Evolutionary conservation across 2,113 vertebrate genomes (phyloP), one percentile per base, ranked within the genome.

Genomic region (Lanius ludovicianus): DNA sequence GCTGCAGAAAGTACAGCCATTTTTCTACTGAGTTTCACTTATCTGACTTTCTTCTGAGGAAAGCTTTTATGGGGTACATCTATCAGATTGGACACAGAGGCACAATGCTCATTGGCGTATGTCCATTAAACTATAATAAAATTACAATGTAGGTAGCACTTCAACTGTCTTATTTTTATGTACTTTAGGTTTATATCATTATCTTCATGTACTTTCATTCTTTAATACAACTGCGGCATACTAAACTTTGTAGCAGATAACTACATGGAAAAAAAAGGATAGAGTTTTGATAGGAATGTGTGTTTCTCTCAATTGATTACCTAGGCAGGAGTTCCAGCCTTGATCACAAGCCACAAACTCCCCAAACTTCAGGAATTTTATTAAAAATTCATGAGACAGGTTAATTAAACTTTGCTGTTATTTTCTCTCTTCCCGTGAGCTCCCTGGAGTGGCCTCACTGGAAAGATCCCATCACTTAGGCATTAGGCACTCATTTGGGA

Each of bases 1-100:
- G 77, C 89, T 91, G 87, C 84, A 95, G 81, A 95, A 96, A 91
- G 90, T 79, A 93, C 68, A 88, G 92, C 79, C 84, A 96, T 93
- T 97, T 94, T 96, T 96, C 95, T 94, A 94, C 92, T 2, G 23
- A 89, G 76, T 95, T 95, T 94, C 85, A 93, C 92, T 95, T 96
- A 95, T 91, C 88, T 94, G 93, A 93, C 93, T 96, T 95, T 93
- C 88, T 93, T 96, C 83, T 73, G 62, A 90, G 80, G 83, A 89
- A 92, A 82, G 69, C 28, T 92, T 97, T 97, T 94, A 97, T 95
- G 70, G 80, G 76, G 64, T 78, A 73, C 86, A 94, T 95, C 95
- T 96, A 93, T 95, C 95, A 95, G 93, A 35, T 71, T 92, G 92
- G 88, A 96, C 84, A 94, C 93, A 90, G 44, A 90, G 77, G 76